A percentile compares a stretch with the other conserved stretches of the same genome.
phyloP scores from a whole-genome alignment of 2,113 vertebrate species.

The Hepsetus odoe region DNA sequence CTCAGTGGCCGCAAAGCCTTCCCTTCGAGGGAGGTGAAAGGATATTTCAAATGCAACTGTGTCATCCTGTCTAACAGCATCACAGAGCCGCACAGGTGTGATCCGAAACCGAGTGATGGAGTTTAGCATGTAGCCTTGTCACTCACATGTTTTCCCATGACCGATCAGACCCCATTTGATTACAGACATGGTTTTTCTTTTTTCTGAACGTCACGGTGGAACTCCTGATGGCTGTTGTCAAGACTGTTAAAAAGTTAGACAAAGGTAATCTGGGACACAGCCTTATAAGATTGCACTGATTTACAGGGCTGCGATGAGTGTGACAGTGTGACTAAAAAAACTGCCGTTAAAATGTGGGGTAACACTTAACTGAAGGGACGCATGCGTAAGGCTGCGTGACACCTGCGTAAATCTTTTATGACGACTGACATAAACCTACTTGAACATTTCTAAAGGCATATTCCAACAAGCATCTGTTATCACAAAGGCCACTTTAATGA shows the following conservation, averaged over 20 bases:
- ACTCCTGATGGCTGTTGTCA: not conserved
- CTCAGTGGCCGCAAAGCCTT: constrained; percentile 30
- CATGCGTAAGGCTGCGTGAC: too few species aligned
- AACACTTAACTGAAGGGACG: too few species aligned
- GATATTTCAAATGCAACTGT: constrained; percentile 44
- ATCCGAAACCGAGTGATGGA: constrained; percentile 30
- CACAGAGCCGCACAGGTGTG: not conserved
- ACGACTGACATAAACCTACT: too few species aligned
- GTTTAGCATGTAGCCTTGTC: constrained; percentile 30
- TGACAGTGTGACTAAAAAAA: not conserved
- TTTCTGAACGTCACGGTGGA: not conserved
- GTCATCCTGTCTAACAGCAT: constrained; percentile 25
- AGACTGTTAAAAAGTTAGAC: not conserved
- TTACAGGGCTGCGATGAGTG: not conserved
- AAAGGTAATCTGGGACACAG: not conserved
- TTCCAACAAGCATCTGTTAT: too few species aligned
- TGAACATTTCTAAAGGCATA: too few species aligned
- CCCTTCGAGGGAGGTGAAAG: constrained; percentile 34
- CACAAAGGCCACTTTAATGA: too few species aligned
- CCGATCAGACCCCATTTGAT: constrained; percentile 14
- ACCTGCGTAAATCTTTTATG: too few species aligned
- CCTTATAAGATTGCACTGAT: not conserved
- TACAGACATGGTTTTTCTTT: not conserved
- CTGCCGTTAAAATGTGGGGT: too few species aligned
- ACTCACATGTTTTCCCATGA: constrained; percentile 37